Evolutionary conservation across 2,888 invertebrate genomes (phyloP), one percentile per base, ranked within the genome.

Genomic region (Saturnia pavonia): DNA sequence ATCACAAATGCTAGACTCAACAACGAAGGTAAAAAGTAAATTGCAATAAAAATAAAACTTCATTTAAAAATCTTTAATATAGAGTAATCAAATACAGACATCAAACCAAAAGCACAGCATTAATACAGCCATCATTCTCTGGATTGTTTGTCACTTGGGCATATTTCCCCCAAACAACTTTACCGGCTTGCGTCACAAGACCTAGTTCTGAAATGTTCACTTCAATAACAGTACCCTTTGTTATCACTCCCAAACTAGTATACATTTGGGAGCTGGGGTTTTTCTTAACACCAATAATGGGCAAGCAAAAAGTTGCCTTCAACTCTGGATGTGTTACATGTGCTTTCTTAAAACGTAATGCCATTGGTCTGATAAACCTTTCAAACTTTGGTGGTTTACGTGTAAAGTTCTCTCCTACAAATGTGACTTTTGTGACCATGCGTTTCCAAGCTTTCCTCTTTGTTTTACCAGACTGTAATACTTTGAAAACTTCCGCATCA

Each of bases 111-210:
- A 99, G 95, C 73, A 99, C 98, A 86, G 99, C 99, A 94, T 99
- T 99, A 73, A 99, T 99, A 85, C 99, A 99, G 25, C 99, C 99
- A 95, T 99, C 99, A 92, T 99, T 99, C 91, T 99, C 99, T 0
- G 99, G 99, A 93, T 99, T 98, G 91, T 99, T 99, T 0, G 99
- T 99, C 25, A 99, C 99, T 92, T 99, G 99, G 0, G 99, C 99
- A 88, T 99, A 99, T 95, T 99, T 99, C 72, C 99, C 99, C 99
- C 99, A 99, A 0, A 99, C 98, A 68, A 99, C 99, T 95, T 99
- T 99, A 73, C 99, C 99, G 12, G 98, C 97, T 88, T 99, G 99
- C 0, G 99, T 99, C 1, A 99, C 99, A 74, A 99, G 95, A 94
- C 99, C 99, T 74, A 99, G 94, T 91, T 99, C 99, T 9, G 99